Percentiles rank a stretch among this genome's conserved stretches.
Evolutionary conservation across 2,888 invertebrate genomes (phyloP).

Genomic region (Pardosa pseudoannulata): DNA sequence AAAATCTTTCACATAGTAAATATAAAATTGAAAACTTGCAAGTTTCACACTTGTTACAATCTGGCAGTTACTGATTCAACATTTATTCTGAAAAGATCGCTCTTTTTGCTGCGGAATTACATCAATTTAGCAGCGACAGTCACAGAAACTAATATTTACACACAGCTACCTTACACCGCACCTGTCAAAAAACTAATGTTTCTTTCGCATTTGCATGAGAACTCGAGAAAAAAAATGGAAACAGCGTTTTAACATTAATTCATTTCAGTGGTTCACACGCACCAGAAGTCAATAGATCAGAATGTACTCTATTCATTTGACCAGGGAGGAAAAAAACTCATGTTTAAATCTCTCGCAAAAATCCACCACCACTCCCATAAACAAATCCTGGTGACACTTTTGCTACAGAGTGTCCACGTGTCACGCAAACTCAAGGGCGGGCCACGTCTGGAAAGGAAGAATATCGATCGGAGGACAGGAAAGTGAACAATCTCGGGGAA

Average conservation of each 20-base stretch:
- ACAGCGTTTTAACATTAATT: not conserved
- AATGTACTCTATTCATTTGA: not conserved
- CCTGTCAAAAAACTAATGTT: not conserved
- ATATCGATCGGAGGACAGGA: not conserved
- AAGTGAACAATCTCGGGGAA: not conserved
- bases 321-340: not conserved
- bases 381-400: slow-evolving; percentile 37
- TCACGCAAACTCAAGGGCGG: not conserved
- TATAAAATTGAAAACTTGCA: too few relatives aligned
- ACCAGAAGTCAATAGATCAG: not conserved
- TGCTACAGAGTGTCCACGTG: slow-evolving; percentile 3
- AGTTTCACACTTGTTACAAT: too few relatives aligned
- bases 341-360: slow-evolving; percentile 2
- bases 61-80: too few relatives aligned
- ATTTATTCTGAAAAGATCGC: too few relatives aligned
- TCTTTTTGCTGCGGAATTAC: too few relatives aligned
- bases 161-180: too few relatives aligned
- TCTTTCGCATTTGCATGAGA: not conserved
- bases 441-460: not conserved
- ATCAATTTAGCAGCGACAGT: too few relatives aligned
- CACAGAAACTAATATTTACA: not conserved
- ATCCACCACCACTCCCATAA: slow-evolving; percentile 22
- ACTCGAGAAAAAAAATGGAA: not conserved
- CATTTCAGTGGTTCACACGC: not conserved
- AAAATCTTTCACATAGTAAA: too few relatives aligned